phyloP scores from a whole-genome alignment of 2,888 invertebrate species.

The Griposia aprilina region DNA sequence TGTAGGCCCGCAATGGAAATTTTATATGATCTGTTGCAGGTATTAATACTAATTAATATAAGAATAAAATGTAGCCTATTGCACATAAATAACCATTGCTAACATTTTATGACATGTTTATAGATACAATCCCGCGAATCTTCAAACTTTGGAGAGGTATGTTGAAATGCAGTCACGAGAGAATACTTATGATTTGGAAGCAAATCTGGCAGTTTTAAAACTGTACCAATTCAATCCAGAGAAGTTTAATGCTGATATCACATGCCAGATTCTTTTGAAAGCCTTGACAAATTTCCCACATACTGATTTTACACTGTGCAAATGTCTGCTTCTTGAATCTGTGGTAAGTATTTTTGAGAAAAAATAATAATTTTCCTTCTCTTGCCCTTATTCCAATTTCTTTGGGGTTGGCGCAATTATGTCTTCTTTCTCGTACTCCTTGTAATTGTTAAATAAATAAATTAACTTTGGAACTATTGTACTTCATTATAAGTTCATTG shows the following conservation, averaged over 20 bases:
- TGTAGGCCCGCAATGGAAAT: not conserved
- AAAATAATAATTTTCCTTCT: not conserved
- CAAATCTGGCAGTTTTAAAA: constrained; percentile 98
- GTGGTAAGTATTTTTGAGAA: constrained; percentile 78
- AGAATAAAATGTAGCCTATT: not conserved
- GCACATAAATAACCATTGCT: not conserved
- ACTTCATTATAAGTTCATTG: not conserved
- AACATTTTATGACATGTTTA: constrained; percentile 31
- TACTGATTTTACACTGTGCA: constrained; percentile 99
- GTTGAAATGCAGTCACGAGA: constrained; percentile 98
- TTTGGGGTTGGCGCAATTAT: not conserved
- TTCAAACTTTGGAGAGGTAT: constrained; percentile 97
- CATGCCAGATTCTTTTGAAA: constrained; percentile 97
- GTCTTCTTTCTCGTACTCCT: not conserved
- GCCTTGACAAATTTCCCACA: constrained; percentile 99
- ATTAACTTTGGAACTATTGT: not conserved
- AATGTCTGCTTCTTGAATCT: constrained; percentile 96
- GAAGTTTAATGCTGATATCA: constrained; percentile 95
- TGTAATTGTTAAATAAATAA: not conserved
- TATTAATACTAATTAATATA: not conserved
- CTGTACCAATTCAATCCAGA: constrained; percentile 98
- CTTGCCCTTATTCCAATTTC: not conserved
- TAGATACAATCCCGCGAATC: constrained; percentile 99
- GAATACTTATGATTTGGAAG: constrained; percentile 98
- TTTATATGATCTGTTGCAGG: not conserved